Evolutionary conservation across 2,888 invertebrate species (phyloP).

Genomic region (Caenorhabditis sp.): DNA sequence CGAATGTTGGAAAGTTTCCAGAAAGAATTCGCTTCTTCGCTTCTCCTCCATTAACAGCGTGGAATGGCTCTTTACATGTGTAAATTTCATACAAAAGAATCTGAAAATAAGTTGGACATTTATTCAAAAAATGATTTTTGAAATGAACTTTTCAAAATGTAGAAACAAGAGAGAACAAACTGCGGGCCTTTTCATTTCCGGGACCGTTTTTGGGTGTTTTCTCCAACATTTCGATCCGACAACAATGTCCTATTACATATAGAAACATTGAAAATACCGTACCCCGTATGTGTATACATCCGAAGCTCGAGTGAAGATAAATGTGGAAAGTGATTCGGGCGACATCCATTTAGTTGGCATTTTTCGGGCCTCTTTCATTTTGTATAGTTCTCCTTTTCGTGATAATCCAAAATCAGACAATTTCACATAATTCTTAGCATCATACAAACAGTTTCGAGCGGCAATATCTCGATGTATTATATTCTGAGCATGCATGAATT

Average conservation of each 20-base stretch:
- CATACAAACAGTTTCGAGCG: conserved; percentile 50
- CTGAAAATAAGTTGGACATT: background rate
- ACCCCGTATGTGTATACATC: conserved; percentile 40
- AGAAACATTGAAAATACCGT: too few species aligned
- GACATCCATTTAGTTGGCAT: conserved; percentile 40
- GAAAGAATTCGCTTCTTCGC: conserved; percentile 12
- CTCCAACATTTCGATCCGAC: too few species aligned
- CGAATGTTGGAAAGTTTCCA: conserved; percentile 28
- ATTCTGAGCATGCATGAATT: conserved; percentile 46
- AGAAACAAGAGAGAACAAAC: too few species aligned
- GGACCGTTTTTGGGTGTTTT: too few species aligned
- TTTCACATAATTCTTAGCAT: conserved; percentile 41
- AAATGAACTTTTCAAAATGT: too few species aligned
- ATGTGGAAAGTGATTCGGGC: conserved; percentile 34
- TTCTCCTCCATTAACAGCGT: conserved; percentile 12
- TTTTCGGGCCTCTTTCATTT: conserved; percentile 33
- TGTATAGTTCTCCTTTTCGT: conserved; percentile 23
- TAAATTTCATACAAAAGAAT: conserved; percentile 34
- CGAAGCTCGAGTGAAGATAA: conserved; percentile 27
- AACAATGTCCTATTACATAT: too few species aligned
- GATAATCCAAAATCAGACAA: conserved; percentile 52
- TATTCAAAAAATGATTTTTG: too few species aligned
- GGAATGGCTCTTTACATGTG: conserved; percentile 30
- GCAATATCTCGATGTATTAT: conserved; percentile 52
- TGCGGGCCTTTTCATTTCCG: too few species aligned